Conservation (phyloP, 2,113 vertebrate genomes). For the Benthochromis sp. region DNA sequence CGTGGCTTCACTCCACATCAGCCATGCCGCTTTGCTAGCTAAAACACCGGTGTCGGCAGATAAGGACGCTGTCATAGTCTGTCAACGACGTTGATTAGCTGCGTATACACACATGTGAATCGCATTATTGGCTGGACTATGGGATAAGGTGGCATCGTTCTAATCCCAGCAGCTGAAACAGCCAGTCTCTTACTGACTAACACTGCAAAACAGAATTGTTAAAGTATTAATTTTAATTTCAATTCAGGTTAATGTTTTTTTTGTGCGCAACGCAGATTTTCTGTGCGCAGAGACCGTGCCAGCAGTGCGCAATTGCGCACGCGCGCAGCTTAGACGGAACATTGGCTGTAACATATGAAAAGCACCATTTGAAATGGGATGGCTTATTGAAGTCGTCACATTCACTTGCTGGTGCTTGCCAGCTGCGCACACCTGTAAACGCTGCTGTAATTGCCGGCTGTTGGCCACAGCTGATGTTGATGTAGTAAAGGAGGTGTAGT, state of each 20-base stretch:
- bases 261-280: background rate
- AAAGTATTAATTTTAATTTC: background rate
- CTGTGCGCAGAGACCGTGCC: fast-evolving
- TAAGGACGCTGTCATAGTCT: background rate
- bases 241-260: background rate
- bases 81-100: background rate
- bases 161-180: background rate
- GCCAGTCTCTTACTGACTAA: background rate
- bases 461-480: background rate
- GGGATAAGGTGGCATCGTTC: background rate
- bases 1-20: fast-evolving
- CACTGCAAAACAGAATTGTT: background rate
- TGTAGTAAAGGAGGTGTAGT: background rate
- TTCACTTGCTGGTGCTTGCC: background rate
- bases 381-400: background rate
- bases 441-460: background rate
- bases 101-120: fast-evolving
- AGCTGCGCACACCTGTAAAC: background rate
- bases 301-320: background rate
- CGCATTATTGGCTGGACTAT: background rate
- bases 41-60: fast-evolving
- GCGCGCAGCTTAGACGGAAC: fast-evolving
- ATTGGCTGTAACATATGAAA: background rate
- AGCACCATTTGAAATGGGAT: background rate
- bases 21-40: fast-evolving